These are phyloP conservation scores for Theristicus caerulescens DNA, from an alignment of 2,113 vertebrate species.

Conservation along the genomic window DNA sequence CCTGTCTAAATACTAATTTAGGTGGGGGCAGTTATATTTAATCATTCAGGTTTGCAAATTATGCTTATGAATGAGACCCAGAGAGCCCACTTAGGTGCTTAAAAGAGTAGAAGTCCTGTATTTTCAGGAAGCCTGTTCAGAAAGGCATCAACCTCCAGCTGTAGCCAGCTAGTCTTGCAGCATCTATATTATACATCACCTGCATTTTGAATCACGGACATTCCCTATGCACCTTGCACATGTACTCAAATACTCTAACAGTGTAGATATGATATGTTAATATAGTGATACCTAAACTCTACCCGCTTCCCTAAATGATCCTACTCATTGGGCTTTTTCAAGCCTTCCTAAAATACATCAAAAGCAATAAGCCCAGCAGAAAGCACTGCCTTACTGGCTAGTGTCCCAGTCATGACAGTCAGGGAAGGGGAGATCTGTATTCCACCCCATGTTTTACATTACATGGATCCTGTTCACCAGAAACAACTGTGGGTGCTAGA, in stretches of 20 bases:
- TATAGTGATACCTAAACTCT: neutral
- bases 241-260: neutral
- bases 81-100: neutral
- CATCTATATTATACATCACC: neutral
- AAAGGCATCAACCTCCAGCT: neutral
- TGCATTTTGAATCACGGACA: fast-evolving
- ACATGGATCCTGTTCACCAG: neutral
- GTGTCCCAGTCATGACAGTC: neutral
- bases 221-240: neutral
- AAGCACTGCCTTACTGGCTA: neutral
- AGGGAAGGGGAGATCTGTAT: neutral
- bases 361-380: neutral
- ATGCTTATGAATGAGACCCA: neutral
- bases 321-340: neutral
- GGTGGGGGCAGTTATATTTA: neutral
- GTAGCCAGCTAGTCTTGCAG: neutral
- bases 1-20: slow-evolving; percentile 8
- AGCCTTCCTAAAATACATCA: neutral
- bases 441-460: neutral
- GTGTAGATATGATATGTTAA: neutral
- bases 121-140: neutral
- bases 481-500: neutral
- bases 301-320: neutral
- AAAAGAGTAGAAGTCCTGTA: neutral
- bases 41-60: slow-evolving; percentile 4